Evolutionary conservation across 2,797 vertebrate species (phyloP).

Genomic region (Martes flavigula): DNA sequence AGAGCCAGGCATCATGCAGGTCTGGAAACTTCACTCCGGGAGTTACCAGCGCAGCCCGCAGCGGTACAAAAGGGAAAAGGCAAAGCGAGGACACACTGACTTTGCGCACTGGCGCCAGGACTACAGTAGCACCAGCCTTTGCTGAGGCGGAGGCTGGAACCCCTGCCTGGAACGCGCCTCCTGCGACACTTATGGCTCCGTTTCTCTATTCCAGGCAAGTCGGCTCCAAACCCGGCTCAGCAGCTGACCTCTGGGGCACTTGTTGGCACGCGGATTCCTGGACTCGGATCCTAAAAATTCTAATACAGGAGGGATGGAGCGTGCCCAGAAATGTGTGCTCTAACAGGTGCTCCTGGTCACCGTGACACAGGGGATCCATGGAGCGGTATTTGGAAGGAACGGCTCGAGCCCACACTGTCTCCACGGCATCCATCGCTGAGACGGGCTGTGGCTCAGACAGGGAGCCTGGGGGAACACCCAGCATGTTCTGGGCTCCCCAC

Average conservation of each 20-base stretch:
- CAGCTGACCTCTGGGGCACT: too few species aligned
- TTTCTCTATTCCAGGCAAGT: not conserved
- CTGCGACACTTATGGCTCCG: not conserved
- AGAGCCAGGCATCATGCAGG: not conserved
- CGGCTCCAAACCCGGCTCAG: not conserved
- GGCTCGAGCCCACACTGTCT: fast-evolving
- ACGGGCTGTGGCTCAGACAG: not conserved
- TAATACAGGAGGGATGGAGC: not conserved
- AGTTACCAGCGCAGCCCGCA: fast-evolving
- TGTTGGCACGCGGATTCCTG: not conserved
- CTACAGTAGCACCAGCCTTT: not conserved
- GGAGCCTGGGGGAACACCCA: fast-evolving
- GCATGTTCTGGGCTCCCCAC: not conserved
- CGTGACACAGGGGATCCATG: not conserved
- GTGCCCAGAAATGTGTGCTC: not conserved
- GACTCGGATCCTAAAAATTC: not conserved
- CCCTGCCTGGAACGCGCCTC: not conserved
- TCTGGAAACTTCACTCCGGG: not conserved
- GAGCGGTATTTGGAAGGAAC: not conserved
- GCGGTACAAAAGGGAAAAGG: not conserved
- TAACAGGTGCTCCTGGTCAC: not conserved
- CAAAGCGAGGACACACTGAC: not conserved
- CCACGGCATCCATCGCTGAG: not conserved
- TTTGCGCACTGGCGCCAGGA: not conserved
- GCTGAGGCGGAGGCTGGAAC: not conserved